These are phyloP conservation scores for Nyctalus aviator DNA, from an alignment of 2,797 vertebrate species.

Conservation along the genomic window DNA sequence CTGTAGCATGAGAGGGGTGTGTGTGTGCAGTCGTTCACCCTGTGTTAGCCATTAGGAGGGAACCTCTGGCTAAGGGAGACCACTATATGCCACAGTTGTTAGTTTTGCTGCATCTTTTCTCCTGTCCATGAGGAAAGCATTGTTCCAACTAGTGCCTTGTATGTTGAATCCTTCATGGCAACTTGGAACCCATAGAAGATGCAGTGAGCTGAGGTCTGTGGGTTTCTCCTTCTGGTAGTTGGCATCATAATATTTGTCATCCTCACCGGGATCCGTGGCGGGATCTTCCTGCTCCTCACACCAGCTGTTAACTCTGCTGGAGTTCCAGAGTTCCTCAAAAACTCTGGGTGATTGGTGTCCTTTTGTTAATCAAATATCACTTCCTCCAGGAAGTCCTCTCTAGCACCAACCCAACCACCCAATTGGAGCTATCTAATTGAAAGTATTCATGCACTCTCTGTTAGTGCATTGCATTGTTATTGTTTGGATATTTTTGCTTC, in stretches of 20 bases:
- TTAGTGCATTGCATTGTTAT: background rate
- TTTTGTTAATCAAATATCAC: background rate
- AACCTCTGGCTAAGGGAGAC: background rate
- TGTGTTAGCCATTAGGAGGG: background rate
- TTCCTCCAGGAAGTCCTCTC: background rate
- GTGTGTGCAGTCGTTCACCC: background rate
- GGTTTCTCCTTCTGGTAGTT: background rate
- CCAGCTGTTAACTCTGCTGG: background rate
- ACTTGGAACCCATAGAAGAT: background rate
- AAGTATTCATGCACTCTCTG: background rate
- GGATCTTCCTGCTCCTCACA: background rate
- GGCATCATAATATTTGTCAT: background rate
- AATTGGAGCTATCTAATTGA: constrained; percentile 2
- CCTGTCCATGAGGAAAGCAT: background rate
- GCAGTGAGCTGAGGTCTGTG: background rate
- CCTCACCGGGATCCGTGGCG: background rate
- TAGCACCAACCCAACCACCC: background rate
- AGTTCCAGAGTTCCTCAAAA: background rate
- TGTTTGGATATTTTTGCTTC: background rate
- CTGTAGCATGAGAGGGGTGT: background rate
- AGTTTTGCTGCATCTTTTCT: background rate
- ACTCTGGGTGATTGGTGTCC: background rate
- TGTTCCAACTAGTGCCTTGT: background rate
- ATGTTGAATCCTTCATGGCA: background rate
- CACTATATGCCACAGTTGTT: background rate